Percentiles rank a stretch among this genome's conserved stretches.
Evolutionary conservation across 35 echinoderm and acorn worm species (phyloP).

Genomic region (Chiridota heheva): DNA sequence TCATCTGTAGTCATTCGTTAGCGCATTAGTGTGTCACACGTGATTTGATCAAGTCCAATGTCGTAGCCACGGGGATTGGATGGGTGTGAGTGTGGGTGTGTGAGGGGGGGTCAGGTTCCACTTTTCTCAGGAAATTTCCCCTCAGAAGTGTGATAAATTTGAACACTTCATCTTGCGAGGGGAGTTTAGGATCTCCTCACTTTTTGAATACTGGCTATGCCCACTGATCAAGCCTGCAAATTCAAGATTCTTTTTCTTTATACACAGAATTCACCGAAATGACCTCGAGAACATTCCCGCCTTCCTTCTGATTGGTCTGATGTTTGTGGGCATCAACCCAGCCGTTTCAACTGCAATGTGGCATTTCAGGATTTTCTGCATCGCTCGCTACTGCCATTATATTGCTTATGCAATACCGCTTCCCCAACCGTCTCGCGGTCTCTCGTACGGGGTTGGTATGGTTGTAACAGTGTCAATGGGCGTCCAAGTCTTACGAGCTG

Average conservation of each 20-base stretch:
- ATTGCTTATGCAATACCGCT: conserved; percentile 34
- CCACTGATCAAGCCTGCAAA: not conserved
- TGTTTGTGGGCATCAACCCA: conserved; percentile 43
- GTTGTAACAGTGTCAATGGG: conserved; percentile 39
- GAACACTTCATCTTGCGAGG: too few relatives aligned
- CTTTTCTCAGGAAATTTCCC: too few relatives aligned
- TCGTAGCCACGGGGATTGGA: too few relatives aligned
- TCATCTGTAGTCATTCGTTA: too few relatives aligned
- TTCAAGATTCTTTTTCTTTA: too few relatives aligned
- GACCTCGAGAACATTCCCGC: conserved; percentile 56
- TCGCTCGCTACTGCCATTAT: conserved; percentile 43
- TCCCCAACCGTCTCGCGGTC: conserved; percentile 37
- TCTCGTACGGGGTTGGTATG: conserved; percentile 1
- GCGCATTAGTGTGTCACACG: too few relatives aligned
- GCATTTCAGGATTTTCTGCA: conserved; percentile 58
- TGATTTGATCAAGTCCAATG: too few relatives aligned
- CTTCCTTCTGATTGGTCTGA: conserved; percentile 37
- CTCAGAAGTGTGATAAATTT: too few relatives aligned
- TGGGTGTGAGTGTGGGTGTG: too few relatives aligned
- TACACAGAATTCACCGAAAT: conserved; percentile 42
- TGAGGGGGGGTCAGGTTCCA: too few relatives aligned
- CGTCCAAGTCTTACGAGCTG: conserved; percentile 32
- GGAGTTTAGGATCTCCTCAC: too few relatives aligned
- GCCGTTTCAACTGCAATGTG: conserved; percentile 17
- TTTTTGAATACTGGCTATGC: too few relatives aligned